A percentile compares a stretch with the other conserved stretches of the same genome.
These are phyloP conservation scores for Eristalis pertinax DNA, from an alignment of 2,888 invertebrate species.

Conservation along the genomic window DNA sequence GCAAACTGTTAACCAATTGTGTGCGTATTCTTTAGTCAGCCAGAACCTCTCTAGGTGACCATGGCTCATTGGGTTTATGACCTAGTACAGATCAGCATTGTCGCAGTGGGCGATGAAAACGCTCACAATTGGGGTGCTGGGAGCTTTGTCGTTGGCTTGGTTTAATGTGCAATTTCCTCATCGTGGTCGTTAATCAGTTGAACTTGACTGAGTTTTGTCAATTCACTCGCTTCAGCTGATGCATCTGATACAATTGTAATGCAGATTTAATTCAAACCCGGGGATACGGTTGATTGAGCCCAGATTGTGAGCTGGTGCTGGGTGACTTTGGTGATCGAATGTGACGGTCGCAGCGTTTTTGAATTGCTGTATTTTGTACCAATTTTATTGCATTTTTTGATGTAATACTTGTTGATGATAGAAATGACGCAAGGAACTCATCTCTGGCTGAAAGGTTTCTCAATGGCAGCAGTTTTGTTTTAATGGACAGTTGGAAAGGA, in stretches of 20 bases:
- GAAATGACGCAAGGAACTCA: no score
- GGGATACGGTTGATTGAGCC: slow-evolving; percentile 56
- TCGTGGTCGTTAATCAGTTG: slow-evolving; percentile 60
- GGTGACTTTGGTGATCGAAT: slow-evolving; percentile 15
- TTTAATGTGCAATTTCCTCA: slow-evolving; percentile 55
- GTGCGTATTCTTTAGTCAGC: slow-evolving; percentile 33
- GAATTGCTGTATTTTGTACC: no score
- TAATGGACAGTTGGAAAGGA: no score
- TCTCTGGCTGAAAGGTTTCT: no score
- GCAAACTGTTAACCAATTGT: slow-evolving; percentile 53
- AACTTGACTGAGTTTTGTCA: slow-evolving; percentile 62
- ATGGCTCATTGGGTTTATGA: slow-evolving; percentile 55
- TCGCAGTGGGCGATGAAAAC: slow-evolving; percentile 24
- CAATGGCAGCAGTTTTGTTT: no score
- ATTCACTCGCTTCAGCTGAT: slow-evolving; percentile 33
- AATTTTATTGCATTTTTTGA: no score
- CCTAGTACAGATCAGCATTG: neutral
- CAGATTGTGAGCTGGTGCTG: neutral
- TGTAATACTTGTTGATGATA: no score
- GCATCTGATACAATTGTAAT: slow-evolving; percentile 44
- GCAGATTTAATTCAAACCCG: slow-evolving; percentile 51
- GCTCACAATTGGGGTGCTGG: slow-evolving; percentile 31
- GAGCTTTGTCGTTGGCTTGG: slow-evolving; percentile 18
- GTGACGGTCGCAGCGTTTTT: neutral
- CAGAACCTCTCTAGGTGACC: slow-evolving; percentile 37